Percentiles rank a stretch among this genome's conserved stretches.
Evolutionary conservation across 1,140 invertebrate genomes (phyloP).

Genomic region (Scaptomyza hsui): DNA sequence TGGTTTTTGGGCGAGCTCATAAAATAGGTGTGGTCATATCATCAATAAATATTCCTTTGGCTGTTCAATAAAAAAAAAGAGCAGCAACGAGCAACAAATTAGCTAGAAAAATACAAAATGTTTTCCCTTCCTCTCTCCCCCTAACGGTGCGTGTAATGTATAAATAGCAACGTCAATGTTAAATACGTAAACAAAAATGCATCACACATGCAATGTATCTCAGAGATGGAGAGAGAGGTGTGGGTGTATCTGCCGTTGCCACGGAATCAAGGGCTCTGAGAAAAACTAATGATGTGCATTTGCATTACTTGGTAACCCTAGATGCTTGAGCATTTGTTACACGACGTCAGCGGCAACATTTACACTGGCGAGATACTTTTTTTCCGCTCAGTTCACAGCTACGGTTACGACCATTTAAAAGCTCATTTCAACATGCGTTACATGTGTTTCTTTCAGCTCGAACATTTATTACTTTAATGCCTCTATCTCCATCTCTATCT

Average conservation of each 20-base stretch:
- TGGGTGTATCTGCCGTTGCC: conserved; percentile 4
- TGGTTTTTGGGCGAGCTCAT: conserved; percentile 43
- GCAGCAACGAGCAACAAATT: conserved; percentile 73
- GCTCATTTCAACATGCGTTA: conserved; percentile 73
- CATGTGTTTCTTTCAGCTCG: conserved; percentile 64
- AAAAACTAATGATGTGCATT: conserved; percentile 30
- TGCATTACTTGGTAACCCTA: conserved; percentile 48
- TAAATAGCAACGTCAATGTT: conserved; percentile 65
- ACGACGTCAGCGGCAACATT: conserved; percentile 40
- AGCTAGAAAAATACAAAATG: conserved; percentile 68
- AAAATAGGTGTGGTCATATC: conserved; percentile 80
- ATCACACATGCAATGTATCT: conserved; percentile 35
- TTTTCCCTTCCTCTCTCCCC: conserved; percentile 21
- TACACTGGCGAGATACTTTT: no score
- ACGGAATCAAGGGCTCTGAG: conserved; percentile 15
- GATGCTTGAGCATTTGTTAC: conserved; percentile 70
- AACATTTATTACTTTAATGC: conserved; percentile 67
- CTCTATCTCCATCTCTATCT: no score
- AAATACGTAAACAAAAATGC: conserved; percentile 60
- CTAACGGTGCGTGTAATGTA: conserved; percentile 62
- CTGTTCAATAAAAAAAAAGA: conserved; percentile 74
- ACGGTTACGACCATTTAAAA: conserved; percentile 63
- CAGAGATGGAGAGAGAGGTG: conserved; percentile 26
- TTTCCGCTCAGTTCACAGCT: conserved; percentile 23
- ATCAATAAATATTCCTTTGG: conserved; percentile 69